Percentiles rank a stretch among this genome's conserved stretches.
These are phyloP conservation scores for Phrynocephalus versicolor DNA, from an alignment of 2,113 vertebrate species.

Conservation along the genomic window DNA sequence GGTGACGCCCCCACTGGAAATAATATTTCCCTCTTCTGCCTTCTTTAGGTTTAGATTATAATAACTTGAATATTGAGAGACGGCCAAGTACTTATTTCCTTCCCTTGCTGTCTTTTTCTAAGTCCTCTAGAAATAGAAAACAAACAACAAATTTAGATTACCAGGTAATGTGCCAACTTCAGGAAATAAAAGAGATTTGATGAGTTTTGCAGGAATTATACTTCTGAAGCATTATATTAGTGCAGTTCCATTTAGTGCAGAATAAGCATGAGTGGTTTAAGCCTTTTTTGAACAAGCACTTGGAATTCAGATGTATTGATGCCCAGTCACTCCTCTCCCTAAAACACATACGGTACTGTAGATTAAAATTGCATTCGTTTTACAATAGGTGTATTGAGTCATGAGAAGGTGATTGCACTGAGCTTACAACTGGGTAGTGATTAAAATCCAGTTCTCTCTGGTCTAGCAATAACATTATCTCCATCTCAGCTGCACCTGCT, in stretches of 20 bases:
- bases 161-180: not conserved
- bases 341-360: not conserved
- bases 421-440: not conserved
- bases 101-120: not conserved
- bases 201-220: not conserved
- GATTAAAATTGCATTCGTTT: not conserved
- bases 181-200: not conserved
- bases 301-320: not conserved
- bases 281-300: not conserved
- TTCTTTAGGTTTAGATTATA: not conserved
- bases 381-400: not conserved
- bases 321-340: not conserved
- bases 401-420: not conserved
- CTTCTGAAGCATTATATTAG: not conserved
- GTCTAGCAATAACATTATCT: not conserved
- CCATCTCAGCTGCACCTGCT: not conserved
- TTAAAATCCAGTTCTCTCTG: slow-evolving; percentile 12
- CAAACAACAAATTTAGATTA: not conserved
- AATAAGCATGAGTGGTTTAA: not conserved
- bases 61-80: too few species aligned
- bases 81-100: not conserved
- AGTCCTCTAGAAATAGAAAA: not conserved
- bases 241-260: not conserved
- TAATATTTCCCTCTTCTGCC: not conserved
- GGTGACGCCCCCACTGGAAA: not conserved